These are phyloP conservation scores for Melanostigma gelatinosum DNA, from an alignment of 2,113 vertebrate species.

Conservation along the genomic window DNA sequence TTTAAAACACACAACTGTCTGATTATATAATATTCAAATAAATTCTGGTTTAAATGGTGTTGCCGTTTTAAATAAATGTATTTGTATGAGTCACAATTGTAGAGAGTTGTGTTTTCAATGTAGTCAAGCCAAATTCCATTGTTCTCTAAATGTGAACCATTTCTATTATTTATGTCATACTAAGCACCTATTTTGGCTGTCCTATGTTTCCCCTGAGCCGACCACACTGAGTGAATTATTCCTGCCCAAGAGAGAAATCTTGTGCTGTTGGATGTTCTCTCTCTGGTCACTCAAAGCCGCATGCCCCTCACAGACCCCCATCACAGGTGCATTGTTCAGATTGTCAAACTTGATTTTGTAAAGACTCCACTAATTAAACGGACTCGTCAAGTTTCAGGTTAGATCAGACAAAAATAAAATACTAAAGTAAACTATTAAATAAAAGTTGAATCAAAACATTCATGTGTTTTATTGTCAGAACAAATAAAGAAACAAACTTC, in stretches of 20 bases:
- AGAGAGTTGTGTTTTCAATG: neutral
- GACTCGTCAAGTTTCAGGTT: conserved; percentile 6
- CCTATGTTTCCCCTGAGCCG: neutral
- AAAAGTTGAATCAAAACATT: conserved; percentile 39
- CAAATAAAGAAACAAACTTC: neutral
- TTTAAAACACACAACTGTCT: conserved; percentile 3
- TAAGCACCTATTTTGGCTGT: conserved; percentile 7
- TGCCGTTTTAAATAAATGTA: conserved; percentile 13
- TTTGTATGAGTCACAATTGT: neutral
- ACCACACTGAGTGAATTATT: conserved; percentile 12
- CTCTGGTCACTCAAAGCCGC: conserved; percentile 8
- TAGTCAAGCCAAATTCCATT: conserved; percentile 1
- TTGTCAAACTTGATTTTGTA: conserved; percentile 9
- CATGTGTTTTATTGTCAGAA: conserved; percentile 44
- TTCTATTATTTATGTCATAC: conserved; percentile 1
- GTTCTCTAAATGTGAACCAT: neutral
- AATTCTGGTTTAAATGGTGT: conserved; percentile 21
- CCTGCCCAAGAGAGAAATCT: neutral
- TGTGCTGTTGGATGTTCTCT: neutral
- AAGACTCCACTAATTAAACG: conserved; percentile 1
- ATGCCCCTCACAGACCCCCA: conserved; percentile 15
- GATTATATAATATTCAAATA: conserved; percentile 32
- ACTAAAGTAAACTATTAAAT: conserved; percentile 35
- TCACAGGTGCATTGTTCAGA: conserved; percentile 13
- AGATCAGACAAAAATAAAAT: neutral